Percentiles rank a stretch among this genome's conserved stretches.
Conservation (phyloP, 2,113 vertebrate genomes). For the Chrysemys picta region DNA sequence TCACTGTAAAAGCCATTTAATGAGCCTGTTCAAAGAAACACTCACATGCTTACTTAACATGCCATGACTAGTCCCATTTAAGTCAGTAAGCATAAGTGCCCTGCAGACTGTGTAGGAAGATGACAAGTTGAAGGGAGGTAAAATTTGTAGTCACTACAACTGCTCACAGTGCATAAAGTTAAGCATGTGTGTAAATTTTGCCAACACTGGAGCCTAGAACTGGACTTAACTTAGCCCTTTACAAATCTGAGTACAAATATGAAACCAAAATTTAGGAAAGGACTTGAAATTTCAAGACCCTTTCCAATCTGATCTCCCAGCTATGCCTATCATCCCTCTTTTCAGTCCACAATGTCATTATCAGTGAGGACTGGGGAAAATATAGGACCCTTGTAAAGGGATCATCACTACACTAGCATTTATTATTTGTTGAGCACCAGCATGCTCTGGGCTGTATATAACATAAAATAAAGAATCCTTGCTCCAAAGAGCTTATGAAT, state of each 20-base stretch:
- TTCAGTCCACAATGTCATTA: rapidly evolving
- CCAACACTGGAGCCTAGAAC: background rate
- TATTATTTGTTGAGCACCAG: background rate
- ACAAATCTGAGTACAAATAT: rapidly evolving
- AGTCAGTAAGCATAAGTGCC: rapidly evolving
- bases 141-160: background rate
- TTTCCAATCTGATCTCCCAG: background rate
- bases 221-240: background rate
- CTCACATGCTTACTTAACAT: background rate
- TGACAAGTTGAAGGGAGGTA: background rate
- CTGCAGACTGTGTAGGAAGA: conserved; percentile 19
- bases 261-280: rapidly evolving
- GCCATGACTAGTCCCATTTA: rapidly evolving
- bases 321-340: background rate
- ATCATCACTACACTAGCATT: background rate
- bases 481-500: background rate
- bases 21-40: rapidly evolving
- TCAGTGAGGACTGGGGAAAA: background rate
- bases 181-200: background rate
- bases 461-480: background rate
- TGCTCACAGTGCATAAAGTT: background rate
- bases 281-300: background rate
- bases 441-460: background rate
- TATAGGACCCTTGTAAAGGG: background rate
- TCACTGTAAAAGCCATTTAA: background rate